A percentile compares a stretch with the other conserved stretches of the same genome.
Evolutionary conservation across 2,797 vertebrate species (phyloP).

Genomic region (Dendrocincla fuliginosa): DNA sequence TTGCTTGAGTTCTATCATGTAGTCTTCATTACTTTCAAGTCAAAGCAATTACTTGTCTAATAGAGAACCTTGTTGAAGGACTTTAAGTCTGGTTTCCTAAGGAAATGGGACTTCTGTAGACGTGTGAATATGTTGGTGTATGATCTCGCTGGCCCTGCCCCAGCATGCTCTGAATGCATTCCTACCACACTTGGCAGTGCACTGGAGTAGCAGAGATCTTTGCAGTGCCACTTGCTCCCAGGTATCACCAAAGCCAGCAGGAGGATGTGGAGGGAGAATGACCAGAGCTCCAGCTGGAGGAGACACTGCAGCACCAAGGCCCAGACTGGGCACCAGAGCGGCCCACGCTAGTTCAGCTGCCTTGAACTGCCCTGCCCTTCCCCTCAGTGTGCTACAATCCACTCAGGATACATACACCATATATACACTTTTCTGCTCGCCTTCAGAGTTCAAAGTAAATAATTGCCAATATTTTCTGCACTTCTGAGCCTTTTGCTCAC

Average conservation of each 20-base stretch:
- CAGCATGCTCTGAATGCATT: not conserved
- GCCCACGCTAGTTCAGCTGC: not conserved
- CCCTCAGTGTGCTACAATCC: not conserved
- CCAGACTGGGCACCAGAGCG: not conserved
- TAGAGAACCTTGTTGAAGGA: not conserved
- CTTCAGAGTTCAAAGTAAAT: not conserved
- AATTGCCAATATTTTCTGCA: not conserved
- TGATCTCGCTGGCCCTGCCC: not conserved
- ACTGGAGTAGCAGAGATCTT: not conserved
- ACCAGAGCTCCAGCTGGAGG: not conserved
- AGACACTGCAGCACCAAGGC: not conserved
- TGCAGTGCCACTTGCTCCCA: not conserved
- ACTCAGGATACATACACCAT: not conserved
- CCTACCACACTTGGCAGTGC: not conserved
- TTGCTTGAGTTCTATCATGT: not conserved
- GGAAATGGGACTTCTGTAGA: not conserved
- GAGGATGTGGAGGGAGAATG: not conserved
- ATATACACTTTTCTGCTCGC: not conserved
- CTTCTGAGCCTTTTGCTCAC: not conserved
- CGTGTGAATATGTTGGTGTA: not conserved
- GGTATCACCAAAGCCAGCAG: not conserved
- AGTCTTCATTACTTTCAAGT: not conserved
- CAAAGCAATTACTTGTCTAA: not conserved
- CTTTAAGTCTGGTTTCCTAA: not conserved
- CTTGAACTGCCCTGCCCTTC: not conserved